A percentile compares a stretch with the other conserved stretches of the same genome.
phyloP scores from a whole-genome alignment of 2,888 invertebrate genomes.

The Lamproptera curius region DNA sequence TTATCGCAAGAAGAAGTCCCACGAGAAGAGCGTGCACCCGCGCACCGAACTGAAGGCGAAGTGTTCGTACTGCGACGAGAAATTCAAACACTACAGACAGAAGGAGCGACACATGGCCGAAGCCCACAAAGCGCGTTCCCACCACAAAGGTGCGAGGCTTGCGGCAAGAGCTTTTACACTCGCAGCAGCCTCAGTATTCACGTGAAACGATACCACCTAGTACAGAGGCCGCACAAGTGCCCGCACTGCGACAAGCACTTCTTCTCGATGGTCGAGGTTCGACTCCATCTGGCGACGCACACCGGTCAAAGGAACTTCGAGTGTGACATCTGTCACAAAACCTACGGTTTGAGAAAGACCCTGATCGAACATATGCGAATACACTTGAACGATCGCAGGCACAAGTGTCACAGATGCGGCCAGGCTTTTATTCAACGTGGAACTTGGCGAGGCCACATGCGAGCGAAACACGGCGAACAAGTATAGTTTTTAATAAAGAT shows the following conservation, averaged over 20 bases:
- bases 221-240: constrained; percentile 47
- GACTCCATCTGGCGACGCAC: constrained; percentile 61
- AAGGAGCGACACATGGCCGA: constrained; percentile 37
- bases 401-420: constrained; percentile 55
- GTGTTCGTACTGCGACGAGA: constrained; percentile 47
- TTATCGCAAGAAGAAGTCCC: constrained; percentile 31
- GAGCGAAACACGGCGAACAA: constrained; percentile 25
- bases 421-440: constrained; percentile 69
- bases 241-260: constrained; percentile 46
- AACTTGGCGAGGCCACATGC: constrained; percentile 31
- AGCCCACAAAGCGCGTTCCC: constrained; percentile 43
- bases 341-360: constrained; percentile 59
- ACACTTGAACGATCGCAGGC: constrained; percentile 58
- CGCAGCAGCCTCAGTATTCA: constrained; percentile 51
- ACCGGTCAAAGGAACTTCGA: constrained; percentile 63
- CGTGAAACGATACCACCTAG: constrained; percentile 45
- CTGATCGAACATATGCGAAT: constrained; percentile 62
- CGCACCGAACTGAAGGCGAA: constrained; percentile 20
- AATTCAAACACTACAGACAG: constrained; percentile 40
- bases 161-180: constrained; percentile 66
- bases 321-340: constrained; percentile 46
- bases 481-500: no score
- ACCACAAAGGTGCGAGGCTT: constrained; percentile 51
- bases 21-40: constrained; percentile 31
- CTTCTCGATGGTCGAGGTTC: constrained; percentile 39